Conservation (phyloP, 2,888 invertebrate species). For the Yponomeuta malinellus region DNA sequence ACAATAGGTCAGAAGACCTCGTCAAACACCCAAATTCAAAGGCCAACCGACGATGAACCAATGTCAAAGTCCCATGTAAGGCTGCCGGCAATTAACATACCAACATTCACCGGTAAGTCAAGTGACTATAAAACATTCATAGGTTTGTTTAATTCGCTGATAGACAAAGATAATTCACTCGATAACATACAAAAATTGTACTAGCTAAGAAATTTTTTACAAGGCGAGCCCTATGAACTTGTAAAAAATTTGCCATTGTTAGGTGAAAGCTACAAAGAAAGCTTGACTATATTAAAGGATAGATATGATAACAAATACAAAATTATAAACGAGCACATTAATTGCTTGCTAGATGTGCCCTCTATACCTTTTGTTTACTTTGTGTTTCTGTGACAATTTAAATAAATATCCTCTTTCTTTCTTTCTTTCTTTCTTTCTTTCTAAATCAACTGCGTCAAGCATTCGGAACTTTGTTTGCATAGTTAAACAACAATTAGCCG, state of each 20-base stretch:
- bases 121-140: slow-evolving; percentile 14
- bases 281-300: slow-evolving; percentile 4
- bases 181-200: slow-evolving; percentile 12
- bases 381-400: too few species aligned
- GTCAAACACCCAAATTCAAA: too few species aligned
- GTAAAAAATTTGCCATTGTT: slow-evolving; percentile 14
- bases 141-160: slow-evolving; percentile 7
- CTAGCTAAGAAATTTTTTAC: neutral
- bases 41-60: too few species aligned
- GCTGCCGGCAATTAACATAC: neutral
- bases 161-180: slow-evolving; percentile 10
- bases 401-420: too few species aligned
- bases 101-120: slow-evolving; percentile 14
- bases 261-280: slow-evolving; percentile 10
- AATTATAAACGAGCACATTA: slow-evolving; percentile 14
- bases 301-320: slow-evolving; percentile 16
- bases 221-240: slow-evolving; percentile 8
- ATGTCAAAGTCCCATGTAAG: too few species aligned
- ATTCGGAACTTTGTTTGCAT: slow-evolving; percentile 14
- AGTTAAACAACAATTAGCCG: slow-evolving; percentile 16
- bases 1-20: too few species aligned
- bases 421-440: too few species aligned
- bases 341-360: slow-evolving; percentile 11
- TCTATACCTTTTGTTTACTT: too few species aligned
- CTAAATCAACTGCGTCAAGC: slow-evolving; percentile 2